These are phyloP conservation scores for Leucophora obtusa DNA, from an alignment of 2,888 invertebrate genomes.

Conservation along the genomic window DNA sequence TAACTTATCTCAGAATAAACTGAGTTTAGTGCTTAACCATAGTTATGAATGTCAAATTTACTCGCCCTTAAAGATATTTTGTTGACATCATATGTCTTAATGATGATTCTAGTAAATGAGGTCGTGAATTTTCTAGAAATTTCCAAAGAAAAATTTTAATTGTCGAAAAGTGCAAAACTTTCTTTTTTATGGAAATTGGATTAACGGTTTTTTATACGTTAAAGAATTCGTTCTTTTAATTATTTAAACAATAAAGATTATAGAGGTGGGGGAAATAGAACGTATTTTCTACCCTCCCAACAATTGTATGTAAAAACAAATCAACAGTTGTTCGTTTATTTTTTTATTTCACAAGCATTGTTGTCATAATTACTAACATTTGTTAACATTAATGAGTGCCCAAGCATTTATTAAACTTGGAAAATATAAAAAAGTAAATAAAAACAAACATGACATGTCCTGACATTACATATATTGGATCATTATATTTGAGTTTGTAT, in stretches of 20 bases:
- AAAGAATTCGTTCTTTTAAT: background rate
- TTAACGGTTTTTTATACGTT: background rate
- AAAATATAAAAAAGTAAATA: constrained; percentile 30
- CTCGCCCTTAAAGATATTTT: too few relatives aligned
- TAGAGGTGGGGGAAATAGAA: background rate
- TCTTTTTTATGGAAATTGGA: too few relatives aligned
- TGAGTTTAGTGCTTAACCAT: too few relatives aligned
- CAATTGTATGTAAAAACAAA: constrained; percentile 44
- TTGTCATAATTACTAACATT: constrained; percentile 63
- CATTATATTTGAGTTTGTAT: constrained; percentile 17
- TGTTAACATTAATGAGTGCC: constrained; percentile 63
- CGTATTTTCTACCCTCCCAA: background rate
- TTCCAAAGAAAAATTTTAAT: too few relatives aligned
- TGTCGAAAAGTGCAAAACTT: too few relatives aligned
- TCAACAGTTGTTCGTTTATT: constrained; percentile 52
- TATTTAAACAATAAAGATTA: background rate
- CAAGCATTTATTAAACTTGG: constrained; percentile 64
- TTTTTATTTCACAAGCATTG: constrained; percentile 24
- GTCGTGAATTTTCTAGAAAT: too few relatives aligned
- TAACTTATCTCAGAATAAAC: too few relatives aligned
- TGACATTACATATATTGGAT: constrained; percentile 18
- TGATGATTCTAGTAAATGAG: too few relatives aligned
- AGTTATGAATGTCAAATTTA: too few relatives aligned
- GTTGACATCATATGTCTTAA: too few relatives aligned
- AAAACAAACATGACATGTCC: constrained; percentile 29